Conservation (phyloP, 1,140 invertebrate species). For the Gonioctena quinquepunctata region DNA sequence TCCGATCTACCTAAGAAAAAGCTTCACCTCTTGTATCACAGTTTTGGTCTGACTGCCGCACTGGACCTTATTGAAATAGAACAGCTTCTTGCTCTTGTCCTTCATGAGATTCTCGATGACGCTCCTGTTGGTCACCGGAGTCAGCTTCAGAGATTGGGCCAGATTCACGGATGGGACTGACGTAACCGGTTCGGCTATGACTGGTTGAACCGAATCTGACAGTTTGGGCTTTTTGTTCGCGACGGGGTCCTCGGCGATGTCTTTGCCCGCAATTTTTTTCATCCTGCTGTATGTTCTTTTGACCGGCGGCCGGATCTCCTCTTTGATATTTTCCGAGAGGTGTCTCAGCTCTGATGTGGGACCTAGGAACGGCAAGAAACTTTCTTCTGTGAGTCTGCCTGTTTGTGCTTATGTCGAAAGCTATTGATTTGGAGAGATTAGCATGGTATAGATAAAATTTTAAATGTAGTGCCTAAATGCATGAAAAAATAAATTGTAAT, state of each 20-base stretch:
- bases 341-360: slow-evolving; percentile 1
- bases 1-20: too few species aligned
- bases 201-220: too few species aligned
- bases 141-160: neutral
- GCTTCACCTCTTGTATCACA: neutral
- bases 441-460: too few species aligned
- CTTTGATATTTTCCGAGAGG: neutral
- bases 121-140: neutral
- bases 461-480: too few species aligned
- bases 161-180: neutral
- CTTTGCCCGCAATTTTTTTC: neutral
- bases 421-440: too few species aligned
- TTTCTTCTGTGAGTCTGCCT: too few species aligned
- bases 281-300: slow-evolving; percentile 10
- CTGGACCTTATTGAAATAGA: neutral
- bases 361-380: slow-evolving; percentile 25
- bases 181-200: neutral
- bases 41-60: neutral
- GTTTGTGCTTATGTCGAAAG: too few species aligned
- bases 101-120: neutral
- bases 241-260: neutral
- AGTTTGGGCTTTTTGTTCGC: neutral
- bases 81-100: slow-evolving; percentile 13
- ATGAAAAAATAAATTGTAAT: too few species aligned
- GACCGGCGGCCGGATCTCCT: neutral